These are phyloP conservation scores for Epicampocera succincta DNA, from an alignment of 2,888 invertebrate species.

Conservation along the genomic window DNA sequence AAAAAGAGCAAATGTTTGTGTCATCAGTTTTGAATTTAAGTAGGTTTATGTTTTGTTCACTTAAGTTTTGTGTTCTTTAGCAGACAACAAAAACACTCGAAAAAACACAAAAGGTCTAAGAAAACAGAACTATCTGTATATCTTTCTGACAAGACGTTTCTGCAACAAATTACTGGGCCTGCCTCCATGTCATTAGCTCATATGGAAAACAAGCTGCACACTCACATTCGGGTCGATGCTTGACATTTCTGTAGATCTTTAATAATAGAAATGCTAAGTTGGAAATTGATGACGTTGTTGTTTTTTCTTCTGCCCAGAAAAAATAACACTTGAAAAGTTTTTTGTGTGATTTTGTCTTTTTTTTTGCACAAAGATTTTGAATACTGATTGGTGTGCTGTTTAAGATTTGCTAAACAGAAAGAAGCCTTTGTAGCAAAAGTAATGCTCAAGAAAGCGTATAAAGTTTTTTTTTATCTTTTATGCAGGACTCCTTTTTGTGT, in stretches of 20 bases:
- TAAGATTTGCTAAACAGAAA: too few species aligned
- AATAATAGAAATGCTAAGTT: conserved; percentile 64
- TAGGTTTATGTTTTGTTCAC: conserved; percentile 65
- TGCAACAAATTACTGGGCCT: background rate
- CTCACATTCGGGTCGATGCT: background rate
- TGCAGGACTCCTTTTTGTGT: too few species aligned
- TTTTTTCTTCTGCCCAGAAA: background rate
- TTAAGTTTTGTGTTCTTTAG: conserved; percentile 29
- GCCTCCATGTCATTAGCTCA: conserved; percentile 1
- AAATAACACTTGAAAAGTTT: background rate
- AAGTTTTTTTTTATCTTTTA: too few species aligned
- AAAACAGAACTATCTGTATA: conserved; percentile 41
- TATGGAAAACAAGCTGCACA: background rate
- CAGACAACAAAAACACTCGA: conserved; percentile 10
- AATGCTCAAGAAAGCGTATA: too few species aligned
- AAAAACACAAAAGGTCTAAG: conserved; percentile 6
- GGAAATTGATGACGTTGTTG: conserved; percentile 49
- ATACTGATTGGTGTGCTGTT: too few species aligned
- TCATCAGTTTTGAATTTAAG: conserved; percentile 66
- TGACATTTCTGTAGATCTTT: conserved; percentile 51
- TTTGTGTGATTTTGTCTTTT: background rate
- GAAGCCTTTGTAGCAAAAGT: too few species aligned
- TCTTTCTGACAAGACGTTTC: conserved; percentile 20
- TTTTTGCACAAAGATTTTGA: too few species aligned
- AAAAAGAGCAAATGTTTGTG: conserved; percentile 50